Evolutionary conservation across 2,888 invertebrate genomes (phyloP).

Genomic region (Idaea dimidiata): DNA sequence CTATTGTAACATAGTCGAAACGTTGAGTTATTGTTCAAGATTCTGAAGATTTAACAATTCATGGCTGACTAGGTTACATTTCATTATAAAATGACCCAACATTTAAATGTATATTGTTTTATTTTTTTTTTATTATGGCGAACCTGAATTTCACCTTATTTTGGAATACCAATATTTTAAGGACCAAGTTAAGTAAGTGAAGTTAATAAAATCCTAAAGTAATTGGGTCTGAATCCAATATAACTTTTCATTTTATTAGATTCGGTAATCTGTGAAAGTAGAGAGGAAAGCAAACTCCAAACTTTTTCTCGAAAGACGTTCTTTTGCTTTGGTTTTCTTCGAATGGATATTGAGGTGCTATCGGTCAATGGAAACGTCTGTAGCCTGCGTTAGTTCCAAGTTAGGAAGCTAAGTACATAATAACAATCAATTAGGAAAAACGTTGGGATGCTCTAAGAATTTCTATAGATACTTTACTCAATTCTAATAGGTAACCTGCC

Average conservation of each 20-base stretch:
- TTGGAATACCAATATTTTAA: too few relatives aligned
- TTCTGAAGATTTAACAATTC: too few relatives aligned
- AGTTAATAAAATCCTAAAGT: not conserved
- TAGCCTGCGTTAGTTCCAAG: not conserved
- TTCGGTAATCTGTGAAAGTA: slow-evolving; percentile 3
- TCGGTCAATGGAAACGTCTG: not conserved
- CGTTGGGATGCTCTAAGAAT: not conserved
- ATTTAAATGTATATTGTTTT: too few relatives aligned
- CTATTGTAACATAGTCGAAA: too few relatives aligned
- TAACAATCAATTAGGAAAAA: too few relatives aligned
- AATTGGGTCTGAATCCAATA: not conserved
- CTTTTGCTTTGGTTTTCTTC: too few relatives aligned
- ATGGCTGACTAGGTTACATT: too few relatives aligned
- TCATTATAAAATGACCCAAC: too few relatives aligned
- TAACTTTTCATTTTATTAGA: not conserved
- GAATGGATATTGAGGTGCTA: too few relatives aligned
- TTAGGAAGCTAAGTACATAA: not conserved
- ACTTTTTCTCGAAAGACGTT: slow-evolving; percentile 1
- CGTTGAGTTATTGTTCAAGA: too few relatives aligned
- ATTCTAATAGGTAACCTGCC: not conserved
- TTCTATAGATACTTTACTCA: not conserved
- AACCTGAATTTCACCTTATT: too few relatives aligned
- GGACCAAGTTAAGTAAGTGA: not conserved
- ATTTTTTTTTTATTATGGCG: too few relatives aligned
- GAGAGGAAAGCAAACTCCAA: not conserved